Evolutionary conservation across 2,797 vertebrate genomes (phyloP), one percentile per base, ranked within the genome.

Genomic region (Urophycis tenuis): DNA sequence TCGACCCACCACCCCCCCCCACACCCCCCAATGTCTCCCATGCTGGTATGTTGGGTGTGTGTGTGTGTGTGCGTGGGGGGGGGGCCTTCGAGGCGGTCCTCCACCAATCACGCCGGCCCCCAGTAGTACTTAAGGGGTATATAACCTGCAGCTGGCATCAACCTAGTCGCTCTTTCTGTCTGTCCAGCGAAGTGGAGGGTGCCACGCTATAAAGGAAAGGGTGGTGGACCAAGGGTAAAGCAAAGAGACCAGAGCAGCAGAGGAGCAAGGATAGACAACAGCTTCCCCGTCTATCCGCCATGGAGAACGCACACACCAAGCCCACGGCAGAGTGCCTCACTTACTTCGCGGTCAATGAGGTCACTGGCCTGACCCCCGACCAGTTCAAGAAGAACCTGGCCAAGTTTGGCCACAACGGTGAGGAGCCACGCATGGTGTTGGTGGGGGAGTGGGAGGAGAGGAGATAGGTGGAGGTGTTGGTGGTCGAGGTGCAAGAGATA

Each of bases 361-460:
- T 76, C 49, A 81, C 79, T 0, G 96, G 96, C 74, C 93, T 97
- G 75, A 73, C 83, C 53, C 92, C 90, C 0, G 95, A 97, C 71
- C 94, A 95, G 88, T 92, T 96, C 90, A 96, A 96, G 92, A 94
- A 92, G 90, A 93, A 93, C 89, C 85, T 95, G 86, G 94, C 93
- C 2, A 97, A 96, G 87, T 95, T 87, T 1, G 96, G 96, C 89
- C 83, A 2, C 89, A 97, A 97, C 87, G 96, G 96, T 97, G 89
- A 95, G 95, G 88, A 34, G 72, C 33, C 31, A 15, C 29, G 22
- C 53, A 69, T 64, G 31, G 70, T 36, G 39, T 11, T 41, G 17
- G 0, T 81, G 74, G 77, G 81, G 81, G 77, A 75, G 70, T 36
- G 39, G 87, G 87, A 53, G 22, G 6, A 11, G 53, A 53, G 22